Base-by-base conservation (phyloP, 2,797 vertebrate genomes). In the Diceros bicornis region DNA sequence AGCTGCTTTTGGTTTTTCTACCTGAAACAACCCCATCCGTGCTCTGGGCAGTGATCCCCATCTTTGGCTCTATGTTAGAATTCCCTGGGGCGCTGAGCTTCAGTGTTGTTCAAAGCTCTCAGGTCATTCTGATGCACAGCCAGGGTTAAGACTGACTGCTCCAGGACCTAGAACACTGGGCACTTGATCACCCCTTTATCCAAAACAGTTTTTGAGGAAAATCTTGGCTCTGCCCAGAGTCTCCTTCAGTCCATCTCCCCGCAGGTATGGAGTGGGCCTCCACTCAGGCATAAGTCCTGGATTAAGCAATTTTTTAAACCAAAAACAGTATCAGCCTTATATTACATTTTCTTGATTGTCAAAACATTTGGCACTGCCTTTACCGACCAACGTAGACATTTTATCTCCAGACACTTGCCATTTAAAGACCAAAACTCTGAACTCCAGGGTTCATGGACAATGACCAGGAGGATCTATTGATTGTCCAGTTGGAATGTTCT, bases 371-470 rank as follows among this genome's bases (percentile, higher is more conserved):
- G 25, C 13, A 64, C 13, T 84, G 52, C 2, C 21, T 25, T 62
- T 79, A 25, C 29, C 29, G 52, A 72, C 47, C 62, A 44, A 2
- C 23, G 50, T 32, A 78, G 57, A 72, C 2, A 50, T 66, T 62
- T 89, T 92, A 32, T 66, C 16, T 69, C 57, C 50, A 83, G 84
- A 21, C 64, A 69, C 34, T 61, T 87, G 25, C 20, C 34, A 32
- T n/a, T 94, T 84, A 71, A 91, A 97, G 25, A 59, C 44, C 32
- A 64, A 92, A 91, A 13, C 27, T 27, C 68, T 64, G 50, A 50
- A 64, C 52, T 74, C 16, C 41, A 84, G 27, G 18, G 78, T 87
- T 72, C 71, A 62, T 18, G 57, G 52, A 59, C 79, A 77, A 61
- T 61, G 34, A 21, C 34, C 75, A 88, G 44, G 47, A 81, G n/a